Evolutionary conservation across 1,140 invertebrate genomes (phyloP).

Genomic region (Apis mellifera): DNA sequence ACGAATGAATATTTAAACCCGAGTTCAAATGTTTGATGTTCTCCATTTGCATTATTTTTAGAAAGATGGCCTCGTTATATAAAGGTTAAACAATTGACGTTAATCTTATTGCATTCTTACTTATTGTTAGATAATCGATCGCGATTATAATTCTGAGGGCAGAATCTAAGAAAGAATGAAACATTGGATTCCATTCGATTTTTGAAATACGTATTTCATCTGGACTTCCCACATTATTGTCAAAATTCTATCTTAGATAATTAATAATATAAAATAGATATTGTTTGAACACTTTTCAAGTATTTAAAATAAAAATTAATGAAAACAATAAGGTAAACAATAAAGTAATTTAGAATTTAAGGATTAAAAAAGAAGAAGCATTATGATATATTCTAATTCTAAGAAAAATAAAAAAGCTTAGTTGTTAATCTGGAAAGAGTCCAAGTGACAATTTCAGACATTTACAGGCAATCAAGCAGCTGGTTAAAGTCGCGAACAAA

Average conservation of each 20-base stretch:
- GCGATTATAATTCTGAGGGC: background rate
- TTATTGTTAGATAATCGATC: background rate
- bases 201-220: too few species aligned
- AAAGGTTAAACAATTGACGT: background rate
- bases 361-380: too few species aligned
- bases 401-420: background rate
- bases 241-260: too few species aligned
- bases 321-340: too few species aligned
- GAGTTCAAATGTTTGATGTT: background rate
- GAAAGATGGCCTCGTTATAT: background rate
- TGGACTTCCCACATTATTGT: too few species aligned
- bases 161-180: too few species aligned
- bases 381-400: too few species aligned
- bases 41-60: background rate
- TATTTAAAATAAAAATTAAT: too few species aligned
- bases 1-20: background rate
- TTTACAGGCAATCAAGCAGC: conserved; percentile 34
- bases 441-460: background rate
- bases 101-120: background rate
- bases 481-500: conserved; percentile 8
- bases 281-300: too few species aligned
- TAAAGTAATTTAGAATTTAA: too few species aligned
- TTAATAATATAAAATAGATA: too few species aligned
- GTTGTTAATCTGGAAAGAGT: conserved; percentile 6
- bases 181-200: too few species aligned